Base-by-base conservation (phyloP, 2,888 invertebrate species). In the Ichneumoninae sp. region DNA sequence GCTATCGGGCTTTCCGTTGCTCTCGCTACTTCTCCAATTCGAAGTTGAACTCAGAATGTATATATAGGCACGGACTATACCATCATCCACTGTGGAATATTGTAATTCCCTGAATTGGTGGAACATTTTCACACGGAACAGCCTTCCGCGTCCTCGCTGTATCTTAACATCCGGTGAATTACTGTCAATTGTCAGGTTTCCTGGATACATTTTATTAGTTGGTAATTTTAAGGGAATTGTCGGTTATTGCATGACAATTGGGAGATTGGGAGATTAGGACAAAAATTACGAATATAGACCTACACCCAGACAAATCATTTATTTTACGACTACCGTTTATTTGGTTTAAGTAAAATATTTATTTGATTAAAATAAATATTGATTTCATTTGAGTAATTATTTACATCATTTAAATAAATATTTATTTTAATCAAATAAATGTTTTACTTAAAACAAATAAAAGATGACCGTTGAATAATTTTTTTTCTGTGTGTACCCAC, bases 21-120 rank as follows among this genome's bases (percentile, higher is more conserved):
- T 60, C 52, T 40, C 52, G 54, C 19, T 19, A 36, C 36, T 82
- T 84, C 66, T 52, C 30, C 68, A 60, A 82, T 71, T 71, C 81
- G 22, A 70, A 30, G 47, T 69, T 66, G 10, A 75, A 54, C 54
- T 47, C 19, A 62, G 62, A 7, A 36, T 47, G 50, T 80, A 22
- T 60, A 69, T 33, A 60, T 19, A 40, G 36, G 8, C 33, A 47
- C 30, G n/a, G 30, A 62, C 16, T 62, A 4, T 22, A 57, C 26
- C 57, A 65, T 62, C 30, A 44, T 19, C 13, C 33, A 26, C 10
- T 57, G 22, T 40, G 4, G 66, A 19, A 57, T 74, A 47, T 60
- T 36, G 54, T 50, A 22, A 19, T 54, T 33, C 26, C 47, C 40
- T 50, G 50, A 54, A 79, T 74, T 69, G 69, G 69, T 52, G 54